Base-by-base conservation (phyloP, 2,888 invertebrate species). In the Epirrhoe alternata region DNA sequence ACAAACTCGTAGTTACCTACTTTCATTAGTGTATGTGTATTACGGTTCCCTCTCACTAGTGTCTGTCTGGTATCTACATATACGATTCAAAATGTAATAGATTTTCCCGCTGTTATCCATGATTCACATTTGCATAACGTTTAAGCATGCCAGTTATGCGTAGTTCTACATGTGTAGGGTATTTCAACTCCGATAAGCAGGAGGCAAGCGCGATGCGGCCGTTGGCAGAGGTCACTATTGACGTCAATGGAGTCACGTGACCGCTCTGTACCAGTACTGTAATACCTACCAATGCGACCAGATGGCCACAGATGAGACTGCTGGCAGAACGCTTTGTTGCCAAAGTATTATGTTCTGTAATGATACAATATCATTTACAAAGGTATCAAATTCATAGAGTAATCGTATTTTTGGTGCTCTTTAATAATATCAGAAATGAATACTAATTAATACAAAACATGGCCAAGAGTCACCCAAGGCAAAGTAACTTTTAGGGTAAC, bases 191-290 rank as follows among this genome's bases (percentile, higher is more conserved):
- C 81, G 91, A 92, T 94, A 91, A 90, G 89, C 84, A 84, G 84
- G 83, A 88, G 88, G 90, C 86, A 87, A 85, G 87, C 87, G 85
- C 86, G 86, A 82, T 86, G 88, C 85, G 75, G 81, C 78, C 81
- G 81, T 77, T 79, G 78, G 80, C 92, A 94, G 95, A 95, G 95
- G 95, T 95, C 95, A 95, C 92, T 88, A 95, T 95, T 95, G 95
- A 95, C 95, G 95, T 95, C 95, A 95, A 95, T 95, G 89, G 89
- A 80, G 86, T 94, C 95, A 95, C 94, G 95, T 95, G 95, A 94
- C 86, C 85, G 82, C 80, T 79, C 76, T 78, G 78, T 80, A 78
- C 78, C 52, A 78, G 74, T 69, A 73, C 79, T 79, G 76, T 68
- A 68, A 60, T 60, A 78, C 80, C 80, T 83, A 83, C 79, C 53